Evolutionary conservation across 2,113 vertebrate genomes (phyloP), one percentile per base, ranked within the genome.

Genomic region (Solenodon paradoxus): DNA sequence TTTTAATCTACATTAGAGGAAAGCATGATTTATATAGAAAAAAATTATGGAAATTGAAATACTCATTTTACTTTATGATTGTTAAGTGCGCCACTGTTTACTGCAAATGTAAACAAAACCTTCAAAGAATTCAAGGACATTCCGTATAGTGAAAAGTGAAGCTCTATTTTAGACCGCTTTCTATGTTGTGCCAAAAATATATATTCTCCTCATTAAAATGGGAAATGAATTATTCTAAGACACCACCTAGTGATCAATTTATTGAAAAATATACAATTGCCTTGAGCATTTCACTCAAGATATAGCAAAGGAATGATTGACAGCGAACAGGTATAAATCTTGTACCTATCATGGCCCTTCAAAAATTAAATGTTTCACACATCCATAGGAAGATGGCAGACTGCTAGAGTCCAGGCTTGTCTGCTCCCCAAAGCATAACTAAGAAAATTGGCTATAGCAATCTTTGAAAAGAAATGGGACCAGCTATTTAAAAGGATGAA

Each of bases 31-130:
- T 74, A 72, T 12, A 28, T 19, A 20, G 42, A 81, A 85, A 78
- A 81, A 79, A 94, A 85, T 47, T 92, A 2, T 9, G 92, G 26
- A 55, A 75, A 88, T 77, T 92, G 71, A 96, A 92, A 71, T 84
- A 88, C 7, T 85, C 11, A 81, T 71, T 92, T 96, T 93, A 68
- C 24, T 28, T 86, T 78, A 66, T n/a, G 12, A 30, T n/a, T 78
- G 90, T 94, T 63, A 45, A 90, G 35, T 83, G 9, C 20, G 87
- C 64, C 69, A 66, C 3, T 64, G 20, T 30, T 90, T 84, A 42
- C 1, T 24, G 3, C 10, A 82, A 92, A 77, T 69, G 40, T 86
- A 15, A 13, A n/a, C 1, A 53, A 88, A 92, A 81, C n/a, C 19
- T 77, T 9, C 47, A 22, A 57, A 64, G 9, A 49, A 77, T 71